A percentile compares a stretch with the other conserved stretches of the same genome.
Conservation (phyloP, 2,113 vertebrate species). For the Elachura formosa region DNA sequence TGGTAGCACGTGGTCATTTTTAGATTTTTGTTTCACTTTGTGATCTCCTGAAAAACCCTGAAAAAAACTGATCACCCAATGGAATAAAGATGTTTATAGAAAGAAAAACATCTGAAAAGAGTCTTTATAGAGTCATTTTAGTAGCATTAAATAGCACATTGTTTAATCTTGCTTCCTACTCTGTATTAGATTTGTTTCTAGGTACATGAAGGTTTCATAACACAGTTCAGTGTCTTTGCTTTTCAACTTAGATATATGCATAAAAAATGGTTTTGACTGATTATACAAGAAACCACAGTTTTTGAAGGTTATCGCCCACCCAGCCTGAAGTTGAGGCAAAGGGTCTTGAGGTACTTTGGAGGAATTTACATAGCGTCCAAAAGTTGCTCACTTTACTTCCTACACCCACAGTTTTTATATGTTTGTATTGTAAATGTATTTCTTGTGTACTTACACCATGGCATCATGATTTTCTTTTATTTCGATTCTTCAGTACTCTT, state of each 20-base stretch:
- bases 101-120: neutral
- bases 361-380: neutral
- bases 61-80: neutral
- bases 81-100: neutral
- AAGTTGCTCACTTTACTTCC: neutral
- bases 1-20: neutral
- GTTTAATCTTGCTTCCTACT: neutral
- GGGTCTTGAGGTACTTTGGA: neutral
- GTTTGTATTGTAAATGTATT: neutral
- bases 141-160: neutral
- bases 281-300: neutral
- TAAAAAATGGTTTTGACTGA: neutral
- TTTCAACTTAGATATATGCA: neutral
- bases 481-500: neutral
- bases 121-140: neutral
- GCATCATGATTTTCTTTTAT: neutral
- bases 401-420: neutral
- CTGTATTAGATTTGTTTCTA: neutral
- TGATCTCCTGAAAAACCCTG: neutral
- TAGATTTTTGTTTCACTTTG: neutral
- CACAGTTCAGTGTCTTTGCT: neutral
- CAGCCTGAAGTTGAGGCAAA: neutral
- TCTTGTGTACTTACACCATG: neutral
- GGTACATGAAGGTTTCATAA: fast-evolving
- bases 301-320: neutral